These are phyloP conservation scores for Agapornis canus DNA, from an alignment of 2,797 vertebrate species.

Conservation along the genomic window DNA sequence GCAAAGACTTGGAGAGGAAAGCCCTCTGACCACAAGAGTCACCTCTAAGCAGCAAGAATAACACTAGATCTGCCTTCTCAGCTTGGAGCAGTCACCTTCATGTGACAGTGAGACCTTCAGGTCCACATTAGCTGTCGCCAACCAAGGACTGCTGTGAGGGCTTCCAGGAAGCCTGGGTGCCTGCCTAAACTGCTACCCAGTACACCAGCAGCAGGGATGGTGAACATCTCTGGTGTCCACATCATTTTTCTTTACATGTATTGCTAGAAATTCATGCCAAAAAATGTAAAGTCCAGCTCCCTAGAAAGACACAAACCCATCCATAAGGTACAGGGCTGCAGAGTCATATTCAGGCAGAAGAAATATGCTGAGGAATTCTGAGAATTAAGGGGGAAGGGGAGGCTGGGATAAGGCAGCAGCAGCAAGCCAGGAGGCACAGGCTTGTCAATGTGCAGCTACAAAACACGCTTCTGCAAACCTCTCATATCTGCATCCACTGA, in stretches of 20 bases:
- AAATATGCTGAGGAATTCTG: background rate
- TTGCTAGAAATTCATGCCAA: background rate
- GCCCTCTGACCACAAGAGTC: background rate
- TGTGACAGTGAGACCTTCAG: background rate
- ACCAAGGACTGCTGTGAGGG: background rate
- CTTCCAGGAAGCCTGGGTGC: background rate
- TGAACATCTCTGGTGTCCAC: background rate
- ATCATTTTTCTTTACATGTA: background rate
- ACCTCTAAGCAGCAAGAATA: background rate
- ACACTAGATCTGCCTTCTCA: background rate
- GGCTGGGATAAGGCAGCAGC: background rate
- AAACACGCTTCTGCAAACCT: background rate
- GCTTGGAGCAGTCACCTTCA: background rate
- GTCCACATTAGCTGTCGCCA: background rate
- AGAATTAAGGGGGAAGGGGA: background rate
- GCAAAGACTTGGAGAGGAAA: background rate
- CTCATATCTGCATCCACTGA: accelerated
- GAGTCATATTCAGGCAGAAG: background rate
- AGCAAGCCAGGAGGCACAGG: background rate
- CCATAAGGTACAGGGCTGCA: background rate
- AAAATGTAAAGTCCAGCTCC: background rate
- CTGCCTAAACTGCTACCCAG: background rate
- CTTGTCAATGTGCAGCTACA: background rate
- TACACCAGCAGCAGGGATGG: background rate
- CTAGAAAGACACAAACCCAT: background rate